These are phyloP conservation scores for Ormyrus rosae DNA, from an alignment of 2,888 invertebrate genomes.

Conservation along the genomic window DNA sequence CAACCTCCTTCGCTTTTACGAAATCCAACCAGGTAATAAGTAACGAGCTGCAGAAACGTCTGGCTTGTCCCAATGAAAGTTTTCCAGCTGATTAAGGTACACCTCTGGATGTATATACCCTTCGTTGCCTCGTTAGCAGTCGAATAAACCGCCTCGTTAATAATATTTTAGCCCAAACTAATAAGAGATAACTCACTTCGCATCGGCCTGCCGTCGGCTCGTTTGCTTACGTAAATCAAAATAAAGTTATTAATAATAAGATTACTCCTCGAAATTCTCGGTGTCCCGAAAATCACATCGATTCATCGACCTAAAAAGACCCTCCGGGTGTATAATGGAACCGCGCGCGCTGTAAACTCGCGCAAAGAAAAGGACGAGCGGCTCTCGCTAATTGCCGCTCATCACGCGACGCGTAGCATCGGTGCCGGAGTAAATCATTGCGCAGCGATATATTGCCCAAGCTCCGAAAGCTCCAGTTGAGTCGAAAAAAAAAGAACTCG, in stretches of 20 bases:
- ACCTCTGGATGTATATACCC: background rate
- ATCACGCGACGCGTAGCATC: conserved; percentile 4
- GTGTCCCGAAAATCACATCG: no score
- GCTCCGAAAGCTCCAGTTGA: background rate
- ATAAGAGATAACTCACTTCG: no score
- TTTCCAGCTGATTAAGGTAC: conserved; percentile 35
- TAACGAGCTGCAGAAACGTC: conserved; percentile 1
- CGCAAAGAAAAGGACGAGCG: background rate
- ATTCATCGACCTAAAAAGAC: no score
- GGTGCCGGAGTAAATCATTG: conserved; percentile 26
- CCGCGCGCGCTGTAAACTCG: no score
- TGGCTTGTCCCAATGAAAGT: conserved; percentile 6
- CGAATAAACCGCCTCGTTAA: no score
- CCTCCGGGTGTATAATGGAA: no score
- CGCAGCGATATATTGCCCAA: conserved; percentile 23
- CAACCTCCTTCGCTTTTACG: background rate
- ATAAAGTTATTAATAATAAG: no score
- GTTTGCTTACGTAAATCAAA: no score
- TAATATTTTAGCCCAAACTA: no score
- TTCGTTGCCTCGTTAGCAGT: no score
- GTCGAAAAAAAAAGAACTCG: background rate
- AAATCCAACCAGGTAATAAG: conserved; percentile 11
- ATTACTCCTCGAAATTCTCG: no score
- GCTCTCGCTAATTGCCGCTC: conserved; percentile 41
- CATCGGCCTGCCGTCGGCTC: no score